Evolutionary conservation across 2,888 invertebrate genomes (phyloP).

Genomic region (Sthenelais limicola): DNA sequence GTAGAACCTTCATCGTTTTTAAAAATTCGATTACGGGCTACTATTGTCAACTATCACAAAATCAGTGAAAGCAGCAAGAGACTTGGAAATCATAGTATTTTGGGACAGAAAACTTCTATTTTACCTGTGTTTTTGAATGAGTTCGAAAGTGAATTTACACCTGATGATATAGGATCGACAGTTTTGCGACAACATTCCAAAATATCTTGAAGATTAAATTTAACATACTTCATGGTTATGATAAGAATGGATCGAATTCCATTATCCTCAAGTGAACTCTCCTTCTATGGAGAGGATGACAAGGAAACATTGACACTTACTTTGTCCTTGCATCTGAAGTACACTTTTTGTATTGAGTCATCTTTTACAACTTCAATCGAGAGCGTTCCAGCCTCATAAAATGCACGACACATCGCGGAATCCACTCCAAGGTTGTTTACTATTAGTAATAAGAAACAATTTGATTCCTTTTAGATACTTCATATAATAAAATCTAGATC

Average conservation of each 20-base stretch:
- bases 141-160: too few species aligned
- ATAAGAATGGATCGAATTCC: too few species aligned
- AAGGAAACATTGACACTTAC: too few species aligned
- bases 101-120: neutral
- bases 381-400: conserved; percentile 60
- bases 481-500: too few species aligned
- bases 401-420: conserved; percentile 53
- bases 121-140: too few species aligned
- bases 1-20: too few species aligned
- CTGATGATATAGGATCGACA: neutral
- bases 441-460: too few species aligned
- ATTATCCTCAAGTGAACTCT: too few species aligned
- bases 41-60: neutral
- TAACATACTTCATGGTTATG: too few species aligned
- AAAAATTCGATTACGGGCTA: too few species aligned
- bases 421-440: conserved; percentile 2
- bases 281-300: too few species aligned
- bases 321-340: conserved; percentile 70
- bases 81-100: neutral
- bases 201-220: neutral
- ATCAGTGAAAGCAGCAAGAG: neutral
- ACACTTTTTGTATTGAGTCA: conserved; percentile 67
- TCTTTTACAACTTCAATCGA: conserved; percentile 71
- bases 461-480: too few species aligned
- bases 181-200: neutral